Evolutionary conservation across 2,888 invertebrate species (phyloP), one percentile per base, ranked within the genome.

Genomic region (Microplitis deprimator): DNA sequence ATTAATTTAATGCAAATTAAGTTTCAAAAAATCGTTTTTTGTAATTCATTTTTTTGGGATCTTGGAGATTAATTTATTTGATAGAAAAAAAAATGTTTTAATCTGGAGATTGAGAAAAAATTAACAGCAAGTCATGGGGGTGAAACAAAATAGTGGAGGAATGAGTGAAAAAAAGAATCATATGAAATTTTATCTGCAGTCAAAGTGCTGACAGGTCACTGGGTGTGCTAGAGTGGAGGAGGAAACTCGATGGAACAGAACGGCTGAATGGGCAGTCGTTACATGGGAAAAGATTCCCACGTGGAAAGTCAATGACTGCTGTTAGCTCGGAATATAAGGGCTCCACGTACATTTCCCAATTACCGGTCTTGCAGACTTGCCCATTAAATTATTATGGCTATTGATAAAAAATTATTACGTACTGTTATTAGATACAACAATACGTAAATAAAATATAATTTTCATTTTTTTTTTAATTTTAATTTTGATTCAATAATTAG

Each of bases 231-330:
- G 29, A 69, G 29, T 29, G 69, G 70, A 75, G 77, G 68, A 75
- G 79, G 77, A 71, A 72, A 68, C 69, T 81, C 73, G 73, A 72
- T 76, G 72, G 79, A 77, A 13, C 65, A 20, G 20, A 65, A 29
- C 76, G 77, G 81, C 77, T 81, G 80, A 83, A 82, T 81, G 82
- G 76, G 77, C 70, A 79, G 79, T 82, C 81, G 81, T 82, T 81
- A 80, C 29, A 29, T 80, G 77, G 79, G 76, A 68, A 71, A 78
- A 67, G 61, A 73, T 77, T 77, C 79, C 79, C 77, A 50, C 75
- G 78, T 79, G 77, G 67, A 79, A 76, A 79, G 69, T 78, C 81
- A 79, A 83, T 81, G 81, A 81, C 80, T 81, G 81, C 79, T 81
- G 81, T 82, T 82, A 80, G 79, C 75, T 74, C 67, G 64, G 78